phyloP scores from a whole-genome alignment of 2,113 vertebrate genomes.

The Sylvicapra grimmia region DNA sequence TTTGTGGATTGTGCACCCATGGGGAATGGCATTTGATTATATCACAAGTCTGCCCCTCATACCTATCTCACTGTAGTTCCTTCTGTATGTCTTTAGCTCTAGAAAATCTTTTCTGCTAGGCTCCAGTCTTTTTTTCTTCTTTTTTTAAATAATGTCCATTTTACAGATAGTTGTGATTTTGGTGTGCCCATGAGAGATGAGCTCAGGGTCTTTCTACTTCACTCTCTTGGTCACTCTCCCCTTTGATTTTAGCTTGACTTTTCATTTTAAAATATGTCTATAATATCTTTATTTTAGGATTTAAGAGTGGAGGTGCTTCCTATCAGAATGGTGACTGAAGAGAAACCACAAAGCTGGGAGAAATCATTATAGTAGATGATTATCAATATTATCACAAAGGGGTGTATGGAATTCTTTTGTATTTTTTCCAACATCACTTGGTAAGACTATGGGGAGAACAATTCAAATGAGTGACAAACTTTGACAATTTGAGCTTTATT shows the following conservation, averaged over 20 bases:
- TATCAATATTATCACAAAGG: not conserved
- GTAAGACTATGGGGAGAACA: not conserved
- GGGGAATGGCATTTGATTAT: not conserved
- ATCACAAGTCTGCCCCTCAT: not conserved
- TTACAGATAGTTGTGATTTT: not conserved
- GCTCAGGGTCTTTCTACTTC: not conserved
- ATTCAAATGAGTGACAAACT: not conserved
- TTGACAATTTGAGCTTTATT: not conserved
- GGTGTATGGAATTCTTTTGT: not conserved
- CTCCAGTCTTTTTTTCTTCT: not conserved
- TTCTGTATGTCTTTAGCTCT: not conserved
- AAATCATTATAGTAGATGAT: not conserved
- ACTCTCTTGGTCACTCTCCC: not conserved
- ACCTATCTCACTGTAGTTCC: not conserved
- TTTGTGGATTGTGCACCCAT: not conserved
- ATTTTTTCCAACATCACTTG: not conserved
- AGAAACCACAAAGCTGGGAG: not conserved
- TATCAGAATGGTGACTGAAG: not conserved
- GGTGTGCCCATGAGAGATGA: not conserved
- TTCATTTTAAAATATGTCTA: not conserved
- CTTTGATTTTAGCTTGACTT: not conserved
- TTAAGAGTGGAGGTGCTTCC: not conserved
- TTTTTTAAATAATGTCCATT: rapidly evolving
- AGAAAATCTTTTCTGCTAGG: not conserved
- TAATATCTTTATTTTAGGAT: not conserved